Evolutionary conservation across 2,888 invertebrate genomes (phyloP).

Genomic region (Mermis nigrescens): DNA sequence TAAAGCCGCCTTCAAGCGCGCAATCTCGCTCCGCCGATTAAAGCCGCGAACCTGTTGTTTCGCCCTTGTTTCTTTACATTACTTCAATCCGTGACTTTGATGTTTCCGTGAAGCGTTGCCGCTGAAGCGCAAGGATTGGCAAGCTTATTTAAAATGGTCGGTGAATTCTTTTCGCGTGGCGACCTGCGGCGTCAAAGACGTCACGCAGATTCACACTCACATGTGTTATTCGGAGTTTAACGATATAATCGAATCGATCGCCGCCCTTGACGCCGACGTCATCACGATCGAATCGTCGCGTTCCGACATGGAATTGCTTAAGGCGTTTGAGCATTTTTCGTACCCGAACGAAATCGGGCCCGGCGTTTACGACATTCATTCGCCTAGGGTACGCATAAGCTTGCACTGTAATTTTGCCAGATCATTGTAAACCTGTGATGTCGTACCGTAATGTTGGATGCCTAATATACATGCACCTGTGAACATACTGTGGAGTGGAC

Average conservation of each 20-base stretch:
- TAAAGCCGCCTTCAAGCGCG: too few relatives aligned
- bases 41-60: too few relatives aligned
- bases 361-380: constrained; percentile 16
- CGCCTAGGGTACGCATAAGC: constrained; percentile 8
- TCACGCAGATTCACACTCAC: constrained; percentile 12
- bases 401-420: too few relatives aligned
- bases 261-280: constrained; percentile 13
- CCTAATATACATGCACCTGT: too few relatives aligned
- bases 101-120: constrained; percentile 11
- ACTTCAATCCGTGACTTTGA: too few relatives aligned
- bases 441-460: too few relatives aligned
- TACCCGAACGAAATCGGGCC: constrained; percentile 15
- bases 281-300: constrained; percentile 12
- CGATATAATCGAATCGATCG: constrained; percentile 12
- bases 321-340: constrained; percentile 11
- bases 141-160: constrained; percentile 9
- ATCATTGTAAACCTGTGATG: too few relatives aligned
- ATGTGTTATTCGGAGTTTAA: constrained; percentile 13
- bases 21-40: too few relatives aligned
- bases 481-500: too few relatives aligned
- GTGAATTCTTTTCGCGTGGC: constrained; percentile 11
- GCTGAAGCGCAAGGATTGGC: constrained; percentile 3
- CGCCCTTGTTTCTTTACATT: too few relatives aligned
- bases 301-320: constrained; percentile 11
- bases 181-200: constrained; percentile 10